Base-by-base conservation (phyloP, 2,113 vertebrate genomes). In the Eulemur macaco region DNA sequence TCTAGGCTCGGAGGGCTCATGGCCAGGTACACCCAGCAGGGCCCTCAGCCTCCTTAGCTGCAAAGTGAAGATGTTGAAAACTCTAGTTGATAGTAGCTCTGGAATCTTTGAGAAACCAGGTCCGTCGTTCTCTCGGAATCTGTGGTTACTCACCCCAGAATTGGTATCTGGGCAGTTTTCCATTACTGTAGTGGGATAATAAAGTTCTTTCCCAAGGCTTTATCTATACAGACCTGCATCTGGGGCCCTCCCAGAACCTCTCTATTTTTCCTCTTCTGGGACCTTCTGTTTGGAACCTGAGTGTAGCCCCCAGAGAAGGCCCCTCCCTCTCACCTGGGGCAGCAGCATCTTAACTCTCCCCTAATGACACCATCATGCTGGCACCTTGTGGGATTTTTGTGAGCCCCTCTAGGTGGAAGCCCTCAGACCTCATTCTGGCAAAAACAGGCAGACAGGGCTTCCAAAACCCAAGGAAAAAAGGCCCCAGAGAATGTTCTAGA, bases 281-380 rank as follows among this genome's bases (percentile, higher is more conserved):
- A 13, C 21, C 42, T 86, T 64, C 31, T 27, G 50, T 68, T 83
- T 69, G 81, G 71, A 80, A 64, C 34, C 20, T 47, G 37, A 31
- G 47, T 29, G 15, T 54, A 39, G 9, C 2, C 74, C 73, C 60
- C 34, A 60, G 76, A 45, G 29, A 76, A 56, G 78, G 2, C 8
- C 9, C 17, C 20, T 52, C 3, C 13, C n/a, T 14, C 0, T 1
- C 1, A 31, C 42, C 8, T 10, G 14, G 14, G 31, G 12, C 20
- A 56, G 74, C 27, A 25, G 42, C 23, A 68, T 68, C 54, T 80
- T 60, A 29, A 47, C 47, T 54, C 23, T 13, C 18, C 6, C 5
- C 17, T 6, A 27, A 87, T 3, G 45, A 58, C 27, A 54, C 10
- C 13, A 12, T 25, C 29, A 20, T 27, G 7, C 1, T 7, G 25